phyloP scores from a whole-genome alignment of 2,888 invertebrate species.

The Sphinx pinastri region DNA sequence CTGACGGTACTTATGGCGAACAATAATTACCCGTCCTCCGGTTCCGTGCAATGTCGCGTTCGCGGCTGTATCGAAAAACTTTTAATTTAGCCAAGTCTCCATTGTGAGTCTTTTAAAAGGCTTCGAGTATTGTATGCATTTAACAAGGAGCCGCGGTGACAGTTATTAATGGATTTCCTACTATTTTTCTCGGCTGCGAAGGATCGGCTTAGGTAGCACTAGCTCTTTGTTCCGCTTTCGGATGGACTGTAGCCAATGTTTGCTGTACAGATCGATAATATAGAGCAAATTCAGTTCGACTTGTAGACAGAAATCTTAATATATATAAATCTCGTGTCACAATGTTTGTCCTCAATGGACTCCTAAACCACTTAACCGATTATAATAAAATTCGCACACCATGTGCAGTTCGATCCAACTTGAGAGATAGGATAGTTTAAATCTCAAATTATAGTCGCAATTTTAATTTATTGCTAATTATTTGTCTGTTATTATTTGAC shows the following conservation, averaged over 20 bases:
- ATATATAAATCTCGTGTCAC: no score
- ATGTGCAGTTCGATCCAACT: no score
- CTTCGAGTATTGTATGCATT: slow-evolving; percentile 84
- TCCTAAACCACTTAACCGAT: no score
- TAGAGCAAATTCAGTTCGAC: not conserved
- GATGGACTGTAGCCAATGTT: slow-evolving; percentile 31
- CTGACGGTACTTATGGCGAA: slow-evolving; percentile 55
- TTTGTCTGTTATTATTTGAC: no score
- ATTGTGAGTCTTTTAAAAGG: slow-evolving; percentile 83
- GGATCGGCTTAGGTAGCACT: slow-evolving; percentile 73
- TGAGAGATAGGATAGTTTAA: no score
- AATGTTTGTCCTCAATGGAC: no score
- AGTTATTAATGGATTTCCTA: slow-evolving; percentile 81
- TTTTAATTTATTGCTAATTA: no score
- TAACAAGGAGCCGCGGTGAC: slow-evolving; percentile 81
- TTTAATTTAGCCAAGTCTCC: slow-evolving; percentile 83
- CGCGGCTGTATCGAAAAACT: slow-evolving; percentile 80
- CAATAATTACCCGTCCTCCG: slow-evolving; percentile 79
- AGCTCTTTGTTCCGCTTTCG: slow-evolving; percentile 33
- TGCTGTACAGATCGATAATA: not conserved
- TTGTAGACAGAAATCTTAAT: not conserved
- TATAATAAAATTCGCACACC: no score
- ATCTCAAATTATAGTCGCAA: no score
- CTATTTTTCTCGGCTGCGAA: slow-evolving; percentile 80
- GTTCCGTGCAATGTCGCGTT: slow-evolving; percentile 80